A percentile compares a stretch with the other conserved stretches of the same genome.
These are phyloP conservation scores for Sympetrum striolatum DNA, from an alignment of 2,888 invertebrate species.

Conservation along the genomic window DNA sequence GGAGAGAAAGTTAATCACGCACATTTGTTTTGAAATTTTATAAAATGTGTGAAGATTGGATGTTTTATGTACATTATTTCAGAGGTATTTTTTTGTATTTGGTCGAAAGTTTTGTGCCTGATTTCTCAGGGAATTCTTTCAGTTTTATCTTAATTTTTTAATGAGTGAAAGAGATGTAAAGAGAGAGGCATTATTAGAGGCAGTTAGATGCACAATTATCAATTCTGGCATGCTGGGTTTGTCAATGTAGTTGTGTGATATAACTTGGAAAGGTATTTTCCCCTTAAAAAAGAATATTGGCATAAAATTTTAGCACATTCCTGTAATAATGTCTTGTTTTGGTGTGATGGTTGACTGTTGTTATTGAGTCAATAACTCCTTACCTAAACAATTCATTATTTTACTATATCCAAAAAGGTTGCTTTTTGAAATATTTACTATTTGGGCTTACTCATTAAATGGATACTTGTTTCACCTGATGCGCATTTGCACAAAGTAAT, in stretches of 20 bases:
- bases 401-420: background rate
- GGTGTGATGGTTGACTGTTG: constrained; percentile 27
- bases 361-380: constrained; percentile 26
- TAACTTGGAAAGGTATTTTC: background rate
- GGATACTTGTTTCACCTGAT: constrained; percentile 12
- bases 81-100: background rate
- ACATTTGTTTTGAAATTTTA: background rate
- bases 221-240: constrained; percentile 34
- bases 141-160: too few relatives aligned
- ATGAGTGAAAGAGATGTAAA: background rate
- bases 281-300: background rate
- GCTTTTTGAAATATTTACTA: constrained; percentile 1
- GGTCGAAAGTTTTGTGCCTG: background rate
- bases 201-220: constrained; percentile 4
- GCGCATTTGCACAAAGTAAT: constrained; percentile 10
- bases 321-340: constrained; percentile 9
- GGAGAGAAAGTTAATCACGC: background rate
- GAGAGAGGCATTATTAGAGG: background rate
- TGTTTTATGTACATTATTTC: background rate
- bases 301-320: constrained; percentile 32
- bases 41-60: background rate
- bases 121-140: background rate
- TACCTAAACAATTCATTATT: constrained; percentile 23
- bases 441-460: constrained; percentile 9
- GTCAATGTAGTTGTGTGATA: constrained; percentile 14